These are phyloP conservation scores for Dyspetes luteomarginatus DNA, from an alignment of 2,888 invertebrate species.

Conservation along the genomic window DNA sequence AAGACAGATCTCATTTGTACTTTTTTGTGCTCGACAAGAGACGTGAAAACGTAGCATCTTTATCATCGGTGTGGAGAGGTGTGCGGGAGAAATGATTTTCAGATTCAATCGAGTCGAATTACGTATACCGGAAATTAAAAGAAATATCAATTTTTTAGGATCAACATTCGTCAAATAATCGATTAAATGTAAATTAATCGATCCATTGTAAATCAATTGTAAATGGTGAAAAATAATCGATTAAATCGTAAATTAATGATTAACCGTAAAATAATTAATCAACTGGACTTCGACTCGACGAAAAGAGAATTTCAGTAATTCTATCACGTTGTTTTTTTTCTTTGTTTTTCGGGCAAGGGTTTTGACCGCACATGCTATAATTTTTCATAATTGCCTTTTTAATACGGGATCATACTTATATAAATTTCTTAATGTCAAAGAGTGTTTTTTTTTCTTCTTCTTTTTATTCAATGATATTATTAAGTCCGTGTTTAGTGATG, in stretches of 20 bases:
- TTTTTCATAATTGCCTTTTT: slow-evolving; percentile 49
- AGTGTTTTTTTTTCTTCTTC: slow-evolving; percentile 31
- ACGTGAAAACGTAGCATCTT: slow-evolving; percentile 63
- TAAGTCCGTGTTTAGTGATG: slow-evolving; percentile 50
- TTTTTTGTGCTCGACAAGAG: slow-evolving; percentile 53
- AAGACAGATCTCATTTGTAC: slow-evolving; percentile 62
- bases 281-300: slow-evolving; percentile 42
- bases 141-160: background rate
- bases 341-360: background rate
- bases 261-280: background rate
- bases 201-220: background rate
- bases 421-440: slow-evolving; percentile 58
- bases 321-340: slow-evolving; percentile 37
- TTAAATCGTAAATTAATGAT: background rate
- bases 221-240: background rate
- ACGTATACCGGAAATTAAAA: background rate
- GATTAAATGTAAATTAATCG: slow-evolving; percentile 7
- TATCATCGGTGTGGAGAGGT: slow-evolving; percentile 44
- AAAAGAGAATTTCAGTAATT: slow-evolving; percentile 53
- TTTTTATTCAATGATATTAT: slow-evolving; percentile 56
- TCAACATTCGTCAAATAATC: background rate
- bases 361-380: slow-evolving; percentile 61
- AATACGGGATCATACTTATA: slow-evolving; percentile 56
- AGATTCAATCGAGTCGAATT: slow-evolving; percentile 51
- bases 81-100: slow-evolving; percentile 59